Base-by-base conservation (phyloP, 2,888 invertebrate species). In the Cryptocephalus primarius region DNA sequence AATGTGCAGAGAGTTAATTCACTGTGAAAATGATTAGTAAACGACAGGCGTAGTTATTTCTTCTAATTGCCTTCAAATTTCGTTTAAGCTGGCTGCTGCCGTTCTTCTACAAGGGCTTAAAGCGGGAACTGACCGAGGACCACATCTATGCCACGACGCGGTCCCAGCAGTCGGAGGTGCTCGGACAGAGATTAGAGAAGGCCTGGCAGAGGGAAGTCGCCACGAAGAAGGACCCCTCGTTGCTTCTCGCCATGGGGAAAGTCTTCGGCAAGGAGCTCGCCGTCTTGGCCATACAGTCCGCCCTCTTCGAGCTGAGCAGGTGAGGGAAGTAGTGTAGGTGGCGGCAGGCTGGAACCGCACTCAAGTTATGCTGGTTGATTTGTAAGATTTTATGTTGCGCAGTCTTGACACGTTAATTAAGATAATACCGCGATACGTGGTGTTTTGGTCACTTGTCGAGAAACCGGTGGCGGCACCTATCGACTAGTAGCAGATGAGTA, bases 61-160 rank as follows among this genome's bases (percentile, higher is more conserved):
- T 11, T 32, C 2, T 2, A 36, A 36, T 36, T n/a, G 2, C 12
- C 6, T 36, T 4, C 2, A n/a, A 11, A 36, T 11, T 34, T 33
- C 38, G n/a, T 64, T 69, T 47, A 55, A 75, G 75, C 59, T 77
- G 75, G 75, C 61, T 72, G 4, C 60, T 72, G 34, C 71, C 72
- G 2, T 59, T 73, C 32, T 73, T 77, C 54, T 55, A 61, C 32
- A 68, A 70, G 56, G 76, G 76, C 1, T 61, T 62, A 38, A 70
- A 62, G 51, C 66, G 66, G 42, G 73, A 75, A 47, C 58, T 77
- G 39, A 67, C 66, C 40, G 69, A 72, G 44, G 64, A 69, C 38
- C 76, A 77, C 58, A 60, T 77, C 12, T 74, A 70, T 52, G 65
- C 67, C 49, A 66, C 70, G 9, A 61, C 75, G 3, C 60, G 64